Conservation (phyloP, 2,113 vertebrate genomes). For the Atractosteus spatula region DNA sequence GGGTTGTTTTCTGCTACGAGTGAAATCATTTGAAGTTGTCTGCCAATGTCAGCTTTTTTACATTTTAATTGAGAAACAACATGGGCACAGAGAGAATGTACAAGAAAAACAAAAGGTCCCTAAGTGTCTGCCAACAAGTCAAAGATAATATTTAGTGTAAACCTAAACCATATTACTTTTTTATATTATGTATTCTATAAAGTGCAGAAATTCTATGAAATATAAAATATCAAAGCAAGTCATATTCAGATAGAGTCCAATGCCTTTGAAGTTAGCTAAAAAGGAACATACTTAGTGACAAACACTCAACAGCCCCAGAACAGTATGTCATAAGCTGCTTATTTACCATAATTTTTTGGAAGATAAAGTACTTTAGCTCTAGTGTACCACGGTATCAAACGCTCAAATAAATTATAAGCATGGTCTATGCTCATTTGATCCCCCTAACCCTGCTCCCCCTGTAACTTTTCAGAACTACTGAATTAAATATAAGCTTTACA, state of each 20-base stretch:
- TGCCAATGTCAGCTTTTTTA: no score
- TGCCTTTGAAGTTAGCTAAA: slow-evolving; percentile 52
- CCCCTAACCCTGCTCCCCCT: background rate
- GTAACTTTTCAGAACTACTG: slow-evolving; percentile 10
- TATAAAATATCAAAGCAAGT: no score
- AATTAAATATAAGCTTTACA: slow-evolving; percentile 27
- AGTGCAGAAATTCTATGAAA: no score
- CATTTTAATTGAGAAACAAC: no score
- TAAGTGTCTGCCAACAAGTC: no score
- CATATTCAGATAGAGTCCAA: slow-evolving; percentile 35
- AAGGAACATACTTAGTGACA: slow-evolving; percentile 51
- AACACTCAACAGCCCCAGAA: slow-evolving; percentile 44
- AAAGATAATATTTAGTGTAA: no score
- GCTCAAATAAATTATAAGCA: slow-evolving; percentile 37
- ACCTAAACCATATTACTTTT: no score
- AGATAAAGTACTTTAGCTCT: slow-evolving; percentile 49
- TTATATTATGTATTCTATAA: no score
- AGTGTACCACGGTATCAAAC: slow-evolving; percentile 40
- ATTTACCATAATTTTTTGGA: slow-evolving; percentile 47
- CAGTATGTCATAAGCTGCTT: slow-evolving; percentile 56
- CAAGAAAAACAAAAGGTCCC: no score
- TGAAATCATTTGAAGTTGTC: no score
- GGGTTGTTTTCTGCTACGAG: no score
- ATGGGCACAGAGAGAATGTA: no score
- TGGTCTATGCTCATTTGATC: slow-evolving; percentile 22